These are phyloP conservation scores for Nyctalus aviator DNA, from an alignment of 2,797 vertebrate species.

Conservation along the genomic window DNA sequence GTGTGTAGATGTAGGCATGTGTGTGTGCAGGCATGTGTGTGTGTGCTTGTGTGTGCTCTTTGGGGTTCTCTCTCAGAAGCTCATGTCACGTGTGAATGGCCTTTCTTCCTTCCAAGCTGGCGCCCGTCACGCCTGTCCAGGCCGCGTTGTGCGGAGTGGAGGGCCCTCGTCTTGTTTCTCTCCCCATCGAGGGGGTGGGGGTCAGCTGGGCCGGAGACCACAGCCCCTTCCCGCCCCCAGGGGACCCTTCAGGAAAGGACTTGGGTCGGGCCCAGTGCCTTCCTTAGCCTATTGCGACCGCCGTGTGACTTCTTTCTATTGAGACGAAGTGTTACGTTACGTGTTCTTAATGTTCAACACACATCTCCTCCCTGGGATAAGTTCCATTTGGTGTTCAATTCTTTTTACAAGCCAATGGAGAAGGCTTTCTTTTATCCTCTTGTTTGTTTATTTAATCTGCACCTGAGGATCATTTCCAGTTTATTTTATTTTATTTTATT, in stretches of 20 bases:
- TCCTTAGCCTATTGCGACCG: not conserved
- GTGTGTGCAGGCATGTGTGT: not conserved
- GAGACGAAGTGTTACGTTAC: accelerated
- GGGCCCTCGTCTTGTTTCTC: too few relatives aligned
- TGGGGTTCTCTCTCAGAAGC: accelerated
- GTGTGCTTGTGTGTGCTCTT: not conserved
- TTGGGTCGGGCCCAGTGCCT: not conserved
- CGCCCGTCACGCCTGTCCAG: not conserved
- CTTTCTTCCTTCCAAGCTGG: not conserved
- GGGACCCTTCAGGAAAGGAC: not conserved
- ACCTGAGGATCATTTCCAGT: too few relatives aligned
- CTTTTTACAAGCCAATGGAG: not conserved
- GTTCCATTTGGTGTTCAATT: not conserved
- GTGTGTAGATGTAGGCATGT: too few relatives aligned
- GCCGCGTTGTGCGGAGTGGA: accelerated
- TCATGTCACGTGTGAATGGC: accelerated
- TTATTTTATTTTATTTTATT: too few relatives aligned
- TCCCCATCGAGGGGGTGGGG: not conserved
- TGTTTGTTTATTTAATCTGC: too few relatives aligned
- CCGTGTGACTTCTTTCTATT: too few relatives aligned
- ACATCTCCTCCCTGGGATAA: not conserved
- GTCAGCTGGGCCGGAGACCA: too few relatives aligned
- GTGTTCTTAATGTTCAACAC: not conserved
- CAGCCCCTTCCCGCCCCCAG: too few relatives aligned
- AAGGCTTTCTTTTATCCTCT: too few relatives aligned